phyloP scores from a whole-genome alignment of 37 sponge, comb jelly and placozoan species.

The Hormiphora californensis region DNA sequence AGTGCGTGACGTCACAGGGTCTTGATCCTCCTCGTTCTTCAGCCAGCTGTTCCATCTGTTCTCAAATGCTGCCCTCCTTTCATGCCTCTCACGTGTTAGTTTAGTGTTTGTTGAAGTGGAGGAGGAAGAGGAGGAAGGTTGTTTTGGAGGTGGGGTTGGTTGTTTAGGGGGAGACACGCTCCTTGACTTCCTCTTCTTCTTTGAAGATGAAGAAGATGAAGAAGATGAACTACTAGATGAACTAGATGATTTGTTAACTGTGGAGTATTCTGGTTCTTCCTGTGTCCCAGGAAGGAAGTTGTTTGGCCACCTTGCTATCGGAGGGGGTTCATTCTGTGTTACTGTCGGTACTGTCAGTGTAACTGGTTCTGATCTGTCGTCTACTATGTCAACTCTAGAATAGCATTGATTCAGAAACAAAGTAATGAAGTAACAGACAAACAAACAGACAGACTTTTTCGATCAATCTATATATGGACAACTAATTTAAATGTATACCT shows the following conservation, averaged over 20 bases:
- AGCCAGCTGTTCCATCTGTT: background rate
- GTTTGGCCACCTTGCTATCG: background rate
- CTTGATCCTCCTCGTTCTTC: background rate
- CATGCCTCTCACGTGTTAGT: background rate
- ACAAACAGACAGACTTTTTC: no score
- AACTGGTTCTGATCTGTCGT: conserved; percentile 23
- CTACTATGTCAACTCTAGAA: background rate
- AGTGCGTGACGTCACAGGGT: background rate
- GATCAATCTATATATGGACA: no score
- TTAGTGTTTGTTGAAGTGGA: background rate
- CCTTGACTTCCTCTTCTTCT: background rate
- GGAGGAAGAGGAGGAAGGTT: background rate
- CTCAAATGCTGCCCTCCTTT: background rate
- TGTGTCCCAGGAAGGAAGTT: background rate
- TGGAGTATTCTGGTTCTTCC: background rate
- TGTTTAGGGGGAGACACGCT: no score
- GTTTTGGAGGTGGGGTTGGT: background rate
- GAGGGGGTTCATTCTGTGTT: background rate
- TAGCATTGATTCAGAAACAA: no score
- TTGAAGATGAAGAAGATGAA: no score
- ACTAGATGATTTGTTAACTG: no score
- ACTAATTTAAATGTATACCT: no score
- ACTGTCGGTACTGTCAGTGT: background rate
- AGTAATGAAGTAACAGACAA: no score
- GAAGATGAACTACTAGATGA: no score